Evolutionary conservation across 2,113 vertebrate genomes (phyloP), one percentile per base, ranked within the genome.

Genomic region (Agapornis roseicollis): DNA sequence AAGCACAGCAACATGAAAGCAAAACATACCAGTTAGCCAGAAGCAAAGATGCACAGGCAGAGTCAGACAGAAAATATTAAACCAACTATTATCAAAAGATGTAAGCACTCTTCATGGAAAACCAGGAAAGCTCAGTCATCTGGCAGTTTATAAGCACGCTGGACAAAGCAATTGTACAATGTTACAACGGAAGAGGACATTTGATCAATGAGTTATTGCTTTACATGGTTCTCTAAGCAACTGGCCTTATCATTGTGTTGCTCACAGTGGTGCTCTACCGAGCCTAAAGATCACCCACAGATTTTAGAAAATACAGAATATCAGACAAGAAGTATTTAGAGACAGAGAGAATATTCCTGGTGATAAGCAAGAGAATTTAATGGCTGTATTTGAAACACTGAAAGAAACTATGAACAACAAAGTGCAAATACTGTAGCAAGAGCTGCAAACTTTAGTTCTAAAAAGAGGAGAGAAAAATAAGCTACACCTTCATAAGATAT

Each of bases 211-310:
- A 74, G 61, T 60, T 78, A 64, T 14, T 69, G 72, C 47, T 35
- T 85, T 50, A 25, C 20, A 5, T n/a, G 55, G 35, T 60, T 78
- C 90, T 65, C 80, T 77, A 74, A 79, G 76, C 35, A 93, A 86
- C 24, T 24, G 65, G 25, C 60, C 46, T 78, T 25, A 60, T 56
- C 47, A 18, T 4, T 85, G 42, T 73, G 53, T 19, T 80, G 53
- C 58, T 80, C 24, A 7, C 74, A 78, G 66, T 0, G 0, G 23
- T 76, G 73, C 52, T 58, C 53, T 73, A 24, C 24, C 0, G 0
- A 92, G 31, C 47, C 47, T n/a, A 61, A 69, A 89, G 49, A 46
- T 60, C 52, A 74, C 39, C 79, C 25, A 50, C 19, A 46, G 41
- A 29, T 68, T 95, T 78, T 64, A 42, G 47, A 52, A 93, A 90